These are phyloP conservation scores for Acanthisitta chloris DNA, from an alignment of 2,113 vertebrate species.

Conservation along the genomic window DNA sequence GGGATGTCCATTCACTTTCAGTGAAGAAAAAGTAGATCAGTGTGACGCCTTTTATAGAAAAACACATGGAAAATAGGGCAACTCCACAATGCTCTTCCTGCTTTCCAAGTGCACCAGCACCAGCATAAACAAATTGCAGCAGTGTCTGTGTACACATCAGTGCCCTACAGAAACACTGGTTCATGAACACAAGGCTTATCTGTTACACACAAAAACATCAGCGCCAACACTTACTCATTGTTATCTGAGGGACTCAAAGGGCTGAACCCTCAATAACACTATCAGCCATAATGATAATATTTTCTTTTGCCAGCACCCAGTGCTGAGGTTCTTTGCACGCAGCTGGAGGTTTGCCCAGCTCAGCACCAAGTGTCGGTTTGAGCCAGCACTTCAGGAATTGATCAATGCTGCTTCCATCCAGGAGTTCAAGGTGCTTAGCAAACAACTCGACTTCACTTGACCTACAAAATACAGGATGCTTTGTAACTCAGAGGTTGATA, in stretches of 20 bases:
- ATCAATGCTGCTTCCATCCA: background rate
- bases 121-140: background rate
- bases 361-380: fast-evolving
- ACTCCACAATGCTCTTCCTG: background rate
- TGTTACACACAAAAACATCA: background rate
- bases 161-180: background rate
- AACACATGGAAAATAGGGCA: background rate
- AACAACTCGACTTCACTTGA: background rate
- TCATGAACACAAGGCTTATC: background rate
- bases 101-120: background rate
- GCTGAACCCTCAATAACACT: background rate
- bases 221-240: fast-evolving
- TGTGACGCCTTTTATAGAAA: background rate
- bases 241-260: background rate
- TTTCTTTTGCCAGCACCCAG: background rate
- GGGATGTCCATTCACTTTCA: background rate
- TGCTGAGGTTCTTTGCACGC: background rate
- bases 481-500: background rate
- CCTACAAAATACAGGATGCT: background rate
- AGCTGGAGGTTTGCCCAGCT: background rate
- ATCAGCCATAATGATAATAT: background rate
- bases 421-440: background rate
- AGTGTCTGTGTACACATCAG: background rate
- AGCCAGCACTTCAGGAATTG: background rate
- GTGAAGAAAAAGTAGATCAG: background rate